These are phyloP conservation scores for Nasonia longicornis DNA, from an alignment of 1,140 invertebrate species.

Conservation along the genomic window DNA sequence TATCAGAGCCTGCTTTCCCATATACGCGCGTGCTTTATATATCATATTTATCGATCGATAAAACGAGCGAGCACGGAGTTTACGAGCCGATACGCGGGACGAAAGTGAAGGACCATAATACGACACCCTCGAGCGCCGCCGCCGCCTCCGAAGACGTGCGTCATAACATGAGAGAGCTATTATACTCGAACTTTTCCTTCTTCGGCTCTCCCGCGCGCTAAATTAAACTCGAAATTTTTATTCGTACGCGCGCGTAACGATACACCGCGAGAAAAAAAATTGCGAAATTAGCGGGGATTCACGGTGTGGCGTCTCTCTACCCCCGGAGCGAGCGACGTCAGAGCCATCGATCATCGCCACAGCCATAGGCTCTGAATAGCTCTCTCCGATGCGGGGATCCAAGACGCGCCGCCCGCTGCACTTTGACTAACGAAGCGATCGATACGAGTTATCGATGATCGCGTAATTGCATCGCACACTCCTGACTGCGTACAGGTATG, in stretches of 20 bases:
- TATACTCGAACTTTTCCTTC: neutral
- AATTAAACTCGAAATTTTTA: neutral
- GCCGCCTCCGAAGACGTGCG: neutral
- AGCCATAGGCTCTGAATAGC: neutral
- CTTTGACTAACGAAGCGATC: slow-evolving; percentile 54
- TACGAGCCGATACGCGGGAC: slow-evolving; percentile 2
- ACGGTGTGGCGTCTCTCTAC: neutral
- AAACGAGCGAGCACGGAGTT: neutral
- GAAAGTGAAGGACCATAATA: slow-evolving; percentile 10
- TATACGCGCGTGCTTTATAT: neutral
- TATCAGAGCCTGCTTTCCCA: neutral
- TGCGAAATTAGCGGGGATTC: slow-evolving; percentile 4
- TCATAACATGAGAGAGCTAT: neutral
- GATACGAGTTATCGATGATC: slow-evolving; percentile 51
- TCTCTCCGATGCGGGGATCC: neutral
- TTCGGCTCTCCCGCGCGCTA: neutral
- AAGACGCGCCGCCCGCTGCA: neutral
- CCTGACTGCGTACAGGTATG: neutral
- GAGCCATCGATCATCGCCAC: slow-evolving; percentile 27
- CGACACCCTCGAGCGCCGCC: neutral
- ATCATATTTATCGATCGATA: slow-evolving; percentile 4
- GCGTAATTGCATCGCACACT: slow-evolving; percentile 40
- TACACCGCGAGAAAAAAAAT: neutral
- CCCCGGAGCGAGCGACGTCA: neutral
- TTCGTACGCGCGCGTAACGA: no score